Evolutionary conservation across 2,113 vertebrate species (phyloP), one percentile per base, ranked within the genome.

Genomic region (Oplegnathus fasciatus): DNA sequence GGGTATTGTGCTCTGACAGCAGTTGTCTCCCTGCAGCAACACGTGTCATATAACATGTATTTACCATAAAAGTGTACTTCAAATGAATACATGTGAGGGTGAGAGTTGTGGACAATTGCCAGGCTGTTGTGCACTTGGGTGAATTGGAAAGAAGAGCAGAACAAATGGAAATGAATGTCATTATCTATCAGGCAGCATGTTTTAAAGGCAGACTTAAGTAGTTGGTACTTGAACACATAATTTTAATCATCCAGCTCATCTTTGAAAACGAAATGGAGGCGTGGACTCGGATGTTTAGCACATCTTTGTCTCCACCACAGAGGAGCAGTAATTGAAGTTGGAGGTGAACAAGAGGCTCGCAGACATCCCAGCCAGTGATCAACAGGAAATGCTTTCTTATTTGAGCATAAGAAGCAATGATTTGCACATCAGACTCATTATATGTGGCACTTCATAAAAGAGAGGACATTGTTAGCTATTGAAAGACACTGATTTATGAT

Each of bases 341-440:
- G 37, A 67, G 64, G 9, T 58, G 30, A 79, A 82, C 46, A 74
- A 67, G 26, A 75, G 44, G 13, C 30, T 65, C 20, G 18, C 11
- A 60, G 30, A 80, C 30, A 71, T 67, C 78, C 44, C 15, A 58
- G 32, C 13, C 10, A 34, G 65, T 85, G 44, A 84, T 82, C 24
- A 75, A 69, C 11, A 81, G 32, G 52, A 81, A 75, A 37, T 18
- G 18, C 22, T 78, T 67, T 79, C 74, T 71, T 65, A n/a, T 40
- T 30, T 66, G 44, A 74, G 61, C 37, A 61, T 40, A 26, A 65
- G 17, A 84, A 48, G 57, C 11, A 79, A 37, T 55, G 44, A 78
- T 83, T 91, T 89, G 44, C 75, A 76, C 71, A 75, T 73, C 82
- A 88, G 26, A 82, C 37, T 40, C 24, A 75, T 69, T 71, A n/a